Evolutionary conservation across 1,140 invertebrate genomes (phyloP).

Genomic region (Pentalonia nigronervosa): DNA sequence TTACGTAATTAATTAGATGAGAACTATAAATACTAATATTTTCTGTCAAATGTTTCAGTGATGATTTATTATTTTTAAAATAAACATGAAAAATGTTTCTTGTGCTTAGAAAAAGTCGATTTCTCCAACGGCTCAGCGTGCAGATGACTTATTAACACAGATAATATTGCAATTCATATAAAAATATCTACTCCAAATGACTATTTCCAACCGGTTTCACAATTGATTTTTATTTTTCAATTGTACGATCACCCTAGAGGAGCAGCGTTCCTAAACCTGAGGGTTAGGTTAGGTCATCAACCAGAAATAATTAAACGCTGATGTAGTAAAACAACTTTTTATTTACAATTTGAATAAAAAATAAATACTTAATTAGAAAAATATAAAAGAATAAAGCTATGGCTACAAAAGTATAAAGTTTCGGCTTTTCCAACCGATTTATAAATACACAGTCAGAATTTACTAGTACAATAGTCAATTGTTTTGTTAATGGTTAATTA

Average conservation of each 20-base stretch:
- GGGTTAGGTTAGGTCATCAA: too few species aligned
- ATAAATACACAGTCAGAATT: too few species aligned
- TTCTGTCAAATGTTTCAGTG: background rate
- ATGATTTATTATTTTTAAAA: background rate
- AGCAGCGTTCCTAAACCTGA: too few species aligned
- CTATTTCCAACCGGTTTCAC: background rate
- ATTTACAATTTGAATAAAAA: too few species aligned
- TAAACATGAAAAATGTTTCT: background rate
- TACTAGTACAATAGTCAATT: too few species aligned
- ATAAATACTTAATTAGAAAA: too few species aligned
- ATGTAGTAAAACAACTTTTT: too few species aligned
- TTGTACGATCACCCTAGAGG: background rate
- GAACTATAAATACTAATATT: background rate
- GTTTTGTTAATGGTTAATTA: too few species aligned
- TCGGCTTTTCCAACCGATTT: too few species aligned
- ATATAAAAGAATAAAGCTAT: too few species aligned
- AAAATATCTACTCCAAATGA: background rate
- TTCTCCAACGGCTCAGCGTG: background rate
- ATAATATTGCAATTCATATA: background rate
- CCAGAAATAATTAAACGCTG: too few species aligned
- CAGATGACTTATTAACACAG: background rate
- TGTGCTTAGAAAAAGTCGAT: background rate
- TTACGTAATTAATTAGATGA: background rate
- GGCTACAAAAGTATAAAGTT: too few species aligned
- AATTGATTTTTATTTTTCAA: background rate